These are phyloP conservation scores for Drosophila pseudotakahashii DNA, from an alignment of 2,888 invertebrate genomes.

Conservation along the genomic window DNA sequence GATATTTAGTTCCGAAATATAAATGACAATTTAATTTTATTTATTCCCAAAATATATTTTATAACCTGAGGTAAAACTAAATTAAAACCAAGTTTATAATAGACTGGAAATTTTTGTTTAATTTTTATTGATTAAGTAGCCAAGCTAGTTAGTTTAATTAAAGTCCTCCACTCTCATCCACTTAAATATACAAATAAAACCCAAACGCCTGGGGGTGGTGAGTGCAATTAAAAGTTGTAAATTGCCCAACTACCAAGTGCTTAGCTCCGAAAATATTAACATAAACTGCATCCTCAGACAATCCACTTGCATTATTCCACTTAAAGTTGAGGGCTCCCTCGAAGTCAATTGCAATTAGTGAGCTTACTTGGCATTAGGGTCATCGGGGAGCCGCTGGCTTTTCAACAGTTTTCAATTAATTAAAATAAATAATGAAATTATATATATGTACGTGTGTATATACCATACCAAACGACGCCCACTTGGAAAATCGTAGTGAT, in stretches of 20 bases:
- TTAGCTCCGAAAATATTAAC: not conserved
- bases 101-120: no score
- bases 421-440: conserved; percentile 72
- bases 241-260: not conserved
- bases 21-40: no score
- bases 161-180: no score
- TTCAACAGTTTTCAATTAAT: conserved; percentile 70
- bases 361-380: conserved; percentile 53
- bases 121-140: no score
- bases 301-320: conserved; percentile 6
- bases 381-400: conserved; percentile 42
- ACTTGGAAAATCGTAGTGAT: not conserved
- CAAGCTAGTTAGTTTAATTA: no score
- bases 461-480: not conserved
- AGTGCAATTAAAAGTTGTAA: not conserved
- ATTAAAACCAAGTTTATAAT: no score
- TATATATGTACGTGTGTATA: conserved; percentile 23
- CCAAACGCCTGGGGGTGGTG: not conserved
- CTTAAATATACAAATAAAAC: not conserved
- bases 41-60: no score
- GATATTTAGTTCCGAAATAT: no score
- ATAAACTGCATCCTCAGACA: not conserved
- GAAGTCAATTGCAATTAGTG: conserved; percentile 57
- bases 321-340: conserved; percentile 1
- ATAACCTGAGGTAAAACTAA: no score